phyloP scores from a whole-genome alignment of 2,113 vertebrate species.

The Alouatta palliata region DNA sequence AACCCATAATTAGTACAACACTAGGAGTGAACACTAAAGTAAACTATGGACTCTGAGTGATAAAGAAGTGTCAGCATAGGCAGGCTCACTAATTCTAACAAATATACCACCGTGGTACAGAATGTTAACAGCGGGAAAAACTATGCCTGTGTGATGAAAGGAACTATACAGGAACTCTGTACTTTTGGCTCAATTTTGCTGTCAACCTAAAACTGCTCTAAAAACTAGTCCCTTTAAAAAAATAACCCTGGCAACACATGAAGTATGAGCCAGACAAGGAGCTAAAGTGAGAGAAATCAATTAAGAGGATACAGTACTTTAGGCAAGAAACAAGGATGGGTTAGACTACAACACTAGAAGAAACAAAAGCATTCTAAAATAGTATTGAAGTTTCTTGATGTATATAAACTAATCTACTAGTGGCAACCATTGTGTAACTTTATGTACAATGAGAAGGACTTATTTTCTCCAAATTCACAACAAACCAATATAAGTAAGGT shows the following conservation, averaged over 20 bases:
- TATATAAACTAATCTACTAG: neutral
- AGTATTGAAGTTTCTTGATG: neutral
- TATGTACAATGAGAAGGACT: neutral
- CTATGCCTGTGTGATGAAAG: neutral
- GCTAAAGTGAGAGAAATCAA: neutral
- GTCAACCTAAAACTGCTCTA: neutral
- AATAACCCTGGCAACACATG: neutral
- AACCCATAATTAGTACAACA: neutral
- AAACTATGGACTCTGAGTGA: neutral
- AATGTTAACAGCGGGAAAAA: neutral
- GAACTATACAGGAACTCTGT: neutral
- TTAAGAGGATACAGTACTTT: neutral
- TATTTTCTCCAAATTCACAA: constrained; percentile 8
- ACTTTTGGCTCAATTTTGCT: neutral
- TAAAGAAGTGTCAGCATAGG: neutral
- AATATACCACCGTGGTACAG: neutral
- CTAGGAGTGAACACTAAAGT: neutral
- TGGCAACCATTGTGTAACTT: neutral
- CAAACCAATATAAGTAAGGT: neutral
- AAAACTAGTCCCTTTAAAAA: neutral
- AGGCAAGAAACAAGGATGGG: neutral
- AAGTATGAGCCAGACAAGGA: neutral
- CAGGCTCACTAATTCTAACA: neutral
- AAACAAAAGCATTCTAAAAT: constrained; percentile 3
- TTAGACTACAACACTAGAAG: neutral